Evolutionary conservation across 2,113 vertebrate species (phyloP), one percentile per base, ranked within the genome.

Genomic region (Cacatua alba): DNA sequence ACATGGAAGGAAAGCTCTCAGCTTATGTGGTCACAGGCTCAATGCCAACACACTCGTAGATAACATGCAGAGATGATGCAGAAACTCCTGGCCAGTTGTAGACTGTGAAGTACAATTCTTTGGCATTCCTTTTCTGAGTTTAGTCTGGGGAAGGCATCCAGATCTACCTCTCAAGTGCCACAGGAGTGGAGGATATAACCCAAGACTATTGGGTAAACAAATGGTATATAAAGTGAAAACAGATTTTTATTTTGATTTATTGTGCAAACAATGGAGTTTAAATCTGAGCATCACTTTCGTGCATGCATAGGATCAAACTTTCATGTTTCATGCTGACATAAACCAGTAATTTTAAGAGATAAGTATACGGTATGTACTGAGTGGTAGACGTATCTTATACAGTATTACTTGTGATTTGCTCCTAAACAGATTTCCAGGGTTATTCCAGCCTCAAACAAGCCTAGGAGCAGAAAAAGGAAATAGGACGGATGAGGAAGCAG

Each of bases 401-500:
- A 82, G 24, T 31, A 92, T 82, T 62, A 48, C 41, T 79, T 89
- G 57, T 17, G n/a, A 89, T 92, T 92, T 94, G 39, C 19, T 95
- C 44, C 65, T 92, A 92, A 96, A 91, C 74, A 91, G 79, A 85
- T 25, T 81, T 82, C 33, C 57, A 72, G 68, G 20, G 39, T 94
- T 95, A 57, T 85, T 93, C 75, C 49, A 69, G 29, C 69, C 41
- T 69, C 88, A 95, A 72, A 92, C 75, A 95, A 82, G 29, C 79
- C 75, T 67, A 88, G 70, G 17, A 94, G 57, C 29, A 91, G 35
- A 72, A 90, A 91, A 91, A 79, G 35, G 51, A 81, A 94, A 84
- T 49, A 88, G 85, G 51, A 93, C 87, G 82, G 67, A 94, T 94
- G 85, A 88, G 24, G 35, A 53, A 92, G 39, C 57, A 94, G 70